Conservation (phyloP, 2,888 invertebrate genomes). For the Mesopsocus fuscifrons region DNA sequence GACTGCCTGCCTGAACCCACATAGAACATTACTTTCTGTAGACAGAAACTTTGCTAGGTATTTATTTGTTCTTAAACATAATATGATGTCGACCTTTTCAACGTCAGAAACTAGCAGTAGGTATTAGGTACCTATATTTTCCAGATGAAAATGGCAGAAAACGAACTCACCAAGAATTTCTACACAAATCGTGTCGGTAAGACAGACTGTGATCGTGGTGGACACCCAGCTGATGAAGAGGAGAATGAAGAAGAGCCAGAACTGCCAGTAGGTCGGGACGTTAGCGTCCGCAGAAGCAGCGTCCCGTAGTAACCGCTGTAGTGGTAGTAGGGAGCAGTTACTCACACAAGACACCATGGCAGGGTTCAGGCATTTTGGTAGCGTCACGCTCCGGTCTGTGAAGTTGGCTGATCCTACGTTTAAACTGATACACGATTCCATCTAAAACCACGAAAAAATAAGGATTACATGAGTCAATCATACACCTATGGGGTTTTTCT, state of each 20-base stretch:
- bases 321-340: conserved; percentile 26
- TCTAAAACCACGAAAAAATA: conserved; percentile 13
- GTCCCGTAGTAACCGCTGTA: conserved; percentile 30
- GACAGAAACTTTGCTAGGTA: too few relatives aligned
- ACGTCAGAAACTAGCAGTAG: too few relatives aligned
- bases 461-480: too few relatives aligned
- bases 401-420: conserved; percentile 26
- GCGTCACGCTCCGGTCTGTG: conserved; percentile 22
- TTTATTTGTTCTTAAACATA: too few relatives aligned
- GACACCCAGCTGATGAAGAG: conserved; percentile 65
- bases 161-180: conserved; percentile 45
- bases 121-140: too few relatives aligned
- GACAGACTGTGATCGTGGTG: conserved; percentile 69
- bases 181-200: conserved; percentile 81
- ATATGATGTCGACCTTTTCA: too few relatives aligned
- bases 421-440: conserved; percentile 18
- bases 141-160: neutral
- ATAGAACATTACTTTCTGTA: neutral
- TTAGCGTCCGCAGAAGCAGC: conserved; percentile 24
- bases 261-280: conserved; percentile 31
- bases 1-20: conserved; percentile 40
- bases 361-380: conserved; percentile 23
- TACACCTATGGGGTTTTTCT: too few relatives aligned
- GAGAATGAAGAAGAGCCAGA: conserved; percentile 58
- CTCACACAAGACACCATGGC: conserved; percentile 29